These are phyloP conservation scores for Phenganax subtilis DNA, from an alignment of 92 coral and sea anemone species.

Conservation along the genomic window DNA sequence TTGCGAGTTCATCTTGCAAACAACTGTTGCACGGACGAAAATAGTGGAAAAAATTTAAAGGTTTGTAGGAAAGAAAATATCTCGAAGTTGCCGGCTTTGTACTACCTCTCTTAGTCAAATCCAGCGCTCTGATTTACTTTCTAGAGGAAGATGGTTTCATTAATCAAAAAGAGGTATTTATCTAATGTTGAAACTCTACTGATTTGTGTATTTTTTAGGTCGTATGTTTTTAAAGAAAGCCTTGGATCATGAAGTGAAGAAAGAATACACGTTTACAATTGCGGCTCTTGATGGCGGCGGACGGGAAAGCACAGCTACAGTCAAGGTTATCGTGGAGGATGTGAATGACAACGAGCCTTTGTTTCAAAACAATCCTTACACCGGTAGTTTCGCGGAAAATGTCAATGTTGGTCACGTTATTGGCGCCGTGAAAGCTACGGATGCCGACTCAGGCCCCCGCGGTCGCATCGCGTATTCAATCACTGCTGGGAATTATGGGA, in stretches of 20 bases:
- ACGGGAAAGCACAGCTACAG: conserved; percentile 50
- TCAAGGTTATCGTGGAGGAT: conserved; percentile 59
- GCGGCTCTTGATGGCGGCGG: conserved; percentile 70
- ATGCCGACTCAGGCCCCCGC: conserved; percentile 80
- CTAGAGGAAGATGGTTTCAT: too few relatives aligned
- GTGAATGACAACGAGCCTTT: conserved; percentile 81
- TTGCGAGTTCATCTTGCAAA: too few relatives aligned
- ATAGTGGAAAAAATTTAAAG: too few relatives aligned
- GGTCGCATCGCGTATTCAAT: conserved; percentile 68
- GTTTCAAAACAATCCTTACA: conserved; percentile 53
- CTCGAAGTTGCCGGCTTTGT: too few relatives aligned
- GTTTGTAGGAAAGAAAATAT: too few relatives aligned
- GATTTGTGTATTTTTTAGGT: conserved; percentile 6
- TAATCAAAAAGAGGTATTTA: too few relatives aligned
- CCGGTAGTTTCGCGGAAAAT: conserved; percentile 54
- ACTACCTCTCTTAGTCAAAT: too few relatives aligned
- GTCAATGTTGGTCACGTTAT: conserved; percentile 50
- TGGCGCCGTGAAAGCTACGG: conserved; percentile 60
- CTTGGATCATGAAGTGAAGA: conserved; percentile 63
- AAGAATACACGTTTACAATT: conserved; percentile 54
- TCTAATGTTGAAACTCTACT: neutral
- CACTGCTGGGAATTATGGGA: conserved; percentile 56
- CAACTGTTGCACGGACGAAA: too few relatives aligned
- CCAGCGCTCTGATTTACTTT: too few relatives aligned
- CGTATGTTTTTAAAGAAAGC: neutral